Evolutionary conservation across 2,797 vertebrate species (phyloP).

Genomic region (Sebastes hubbsi): DNA sequence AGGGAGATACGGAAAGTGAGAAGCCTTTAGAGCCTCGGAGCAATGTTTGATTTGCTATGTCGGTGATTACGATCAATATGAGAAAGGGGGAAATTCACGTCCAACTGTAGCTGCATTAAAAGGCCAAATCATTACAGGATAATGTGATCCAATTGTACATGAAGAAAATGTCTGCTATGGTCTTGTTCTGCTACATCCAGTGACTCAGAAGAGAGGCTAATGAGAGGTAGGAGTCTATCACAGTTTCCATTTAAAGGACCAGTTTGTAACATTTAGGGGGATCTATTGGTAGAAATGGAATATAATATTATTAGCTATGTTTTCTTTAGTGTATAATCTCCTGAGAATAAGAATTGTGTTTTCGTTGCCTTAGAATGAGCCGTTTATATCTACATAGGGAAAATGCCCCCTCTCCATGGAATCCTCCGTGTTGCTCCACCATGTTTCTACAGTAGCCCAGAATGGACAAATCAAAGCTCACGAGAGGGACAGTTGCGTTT

Average conservation of each 20-base stretch:
- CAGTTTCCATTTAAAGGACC: neutral
- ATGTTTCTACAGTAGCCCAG: no score
- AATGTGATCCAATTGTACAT: neutral
- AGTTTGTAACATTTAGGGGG: no score
- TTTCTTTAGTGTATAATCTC: no score
- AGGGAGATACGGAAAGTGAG: neutral
- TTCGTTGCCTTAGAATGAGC: no score
- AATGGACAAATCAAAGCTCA: no score
- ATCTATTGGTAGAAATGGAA: no score
- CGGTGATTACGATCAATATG: neutral
- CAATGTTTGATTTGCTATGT: neutral
- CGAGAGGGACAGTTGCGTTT: no score
- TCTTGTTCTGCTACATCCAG: neutral
- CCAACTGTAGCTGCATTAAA: neutral
- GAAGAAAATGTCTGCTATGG: neutral
- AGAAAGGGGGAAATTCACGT: neutral
- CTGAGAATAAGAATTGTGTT: no score
- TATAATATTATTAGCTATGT: no score
- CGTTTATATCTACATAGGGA: no score
- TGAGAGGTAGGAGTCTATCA: neutral
- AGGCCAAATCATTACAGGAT: neutral
- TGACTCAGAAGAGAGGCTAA: neutral
- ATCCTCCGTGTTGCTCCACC: no score
- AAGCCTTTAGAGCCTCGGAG: neutral
- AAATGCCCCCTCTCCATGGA: no score